Conservation (phyloP, 2,113 vertebrate genomes). For the Coreoperca whiteheadi region DNA sequence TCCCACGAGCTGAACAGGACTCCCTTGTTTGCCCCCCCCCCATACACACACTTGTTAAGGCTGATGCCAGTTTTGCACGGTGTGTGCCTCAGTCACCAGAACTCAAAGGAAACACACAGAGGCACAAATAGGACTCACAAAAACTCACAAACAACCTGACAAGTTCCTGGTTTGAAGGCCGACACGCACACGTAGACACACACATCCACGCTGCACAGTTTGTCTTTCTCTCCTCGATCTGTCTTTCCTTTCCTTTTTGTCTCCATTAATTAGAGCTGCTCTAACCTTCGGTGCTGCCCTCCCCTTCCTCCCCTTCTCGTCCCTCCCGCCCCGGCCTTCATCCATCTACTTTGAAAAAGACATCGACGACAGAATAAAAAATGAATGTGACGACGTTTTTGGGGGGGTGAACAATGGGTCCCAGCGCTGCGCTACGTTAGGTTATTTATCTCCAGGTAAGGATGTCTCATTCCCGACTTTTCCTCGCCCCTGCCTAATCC, state of each 20-base stretch:
- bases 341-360: constrained; percentile 70
- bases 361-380: constrained; percentile 64
- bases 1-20: constrained; percentile 49
- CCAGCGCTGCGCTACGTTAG: constrained; percentile 11
- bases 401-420: constrained; percentile 58
- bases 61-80: constrained; percentile 40
- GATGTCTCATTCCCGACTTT: constrained; percentile 44
- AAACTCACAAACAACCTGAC: constrained; percentile 47
- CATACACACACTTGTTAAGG: constrained; percentile 52
- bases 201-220: constrained; percentile 13
- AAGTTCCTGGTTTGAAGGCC: constrained; percentile 64
- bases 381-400: constrained; percentile 41
- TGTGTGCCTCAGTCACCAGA: constrained; percentile 45
- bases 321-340: constrained; percentile 35
- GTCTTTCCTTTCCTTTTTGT: constrained; percentile 56
- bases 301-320: not conserved
- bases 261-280: constrained; percentile 66
- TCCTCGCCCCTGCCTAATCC: constrained; percentile 31
- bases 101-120: constrained; percentile 48
- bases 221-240: constrained; percentile 43
- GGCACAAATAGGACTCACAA: constrained; percentile 36
- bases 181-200: not conserved
- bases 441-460: constrained; percentile 74
- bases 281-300: constrained; percentile 46
- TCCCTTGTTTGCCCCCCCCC: constrained; percentile 31